phyloP scores from a whole-genome alignment of 1,140 invertebrate genomes.

The Bemisia tabaci region DNA sequence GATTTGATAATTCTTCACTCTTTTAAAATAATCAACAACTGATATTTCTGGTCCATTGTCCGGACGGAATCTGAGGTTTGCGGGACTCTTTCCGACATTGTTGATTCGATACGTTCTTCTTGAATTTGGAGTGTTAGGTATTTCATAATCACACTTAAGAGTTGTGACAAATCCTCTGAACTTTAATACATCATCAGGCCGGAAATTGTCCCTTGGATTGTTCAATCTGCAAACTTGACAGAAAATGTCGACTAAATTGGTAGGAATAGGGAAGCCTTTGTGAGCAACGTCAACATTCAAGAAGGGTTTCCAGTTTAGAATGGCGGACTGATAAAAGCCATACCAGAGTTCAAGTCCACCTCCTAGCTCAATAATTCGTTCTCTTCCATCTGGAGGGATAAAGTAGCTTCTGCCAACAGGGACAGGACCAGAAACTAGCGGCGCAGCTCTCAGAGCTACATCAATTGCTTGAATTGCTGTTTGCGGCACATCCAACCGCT shows the following conservation, averaged over 20 bases:
- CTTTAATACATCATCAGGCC: background rate
- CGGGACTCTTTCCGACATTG: conserved; percentile 30
- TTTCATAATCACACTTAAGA: conserved; percentile 33
- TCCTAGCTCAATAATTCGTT: conserved; percentile 32
- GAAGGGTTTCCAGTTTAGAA: conserved; percentile 52
- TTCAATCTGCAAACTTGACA: background rate
- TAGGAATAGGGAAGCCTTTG: conserved; percentile 45
- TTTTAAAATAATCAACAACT: conserved; percentile 37
- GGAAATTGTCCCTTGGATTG: background rate
- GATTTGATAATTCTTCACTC: conserved; percentile 34
- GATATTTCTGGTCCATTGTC: conserved; percentile 29
- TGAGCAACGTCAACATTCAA: conserved; percentile 63
- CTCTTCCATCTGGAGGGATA: conserved; percentile 32
- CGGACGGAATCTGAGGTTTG: conserved; percentile 12
- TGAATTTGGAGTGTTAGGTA: conserved; percentile 30
- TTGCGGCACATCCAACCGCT: conserved; percentile 38
- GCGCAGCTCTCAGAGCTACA: conserved; percentile 55
- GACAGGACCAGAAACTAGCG: conserved; percentile 18
- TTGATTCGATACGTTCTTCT: conserved; percentile 38
- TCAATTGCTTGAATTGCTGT: conserved; percentile 63
- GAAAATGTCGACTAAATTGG: conserved; percentile 3
- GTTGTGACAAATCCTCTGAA: background rate
- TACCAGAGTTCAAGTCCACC: conserved; percentile 53
- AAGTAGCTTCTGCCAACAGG: conserved; percentile 7
- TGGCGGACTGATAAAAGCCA: conserved; percentile 56